Conservation (phyloP, 2,888 invertebrate genomes). For the Ligdia adustata region DNA sequence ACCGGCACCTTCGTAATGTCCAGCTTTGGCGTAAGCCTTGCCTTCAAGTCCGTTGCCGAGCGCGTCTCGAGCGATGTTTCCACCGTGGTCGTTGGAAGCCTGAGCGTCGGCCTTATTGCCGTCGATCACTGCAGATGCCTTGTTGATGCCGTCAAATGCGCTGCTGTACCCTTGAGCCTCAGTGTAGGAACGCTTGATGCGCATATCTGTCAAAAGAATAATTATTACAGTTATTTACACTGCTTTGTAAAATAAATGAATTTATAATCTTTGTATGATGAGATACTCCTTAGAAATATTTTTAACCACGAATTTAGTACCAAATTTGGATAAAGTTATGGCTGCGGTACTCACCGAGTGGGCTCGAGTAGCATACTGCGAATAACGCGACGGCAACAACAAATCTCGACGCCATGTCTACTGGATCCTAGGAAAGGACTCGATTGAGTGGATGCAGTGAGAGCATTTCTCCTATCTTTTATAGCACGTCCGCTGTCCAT, state of each 20-base stretch:
- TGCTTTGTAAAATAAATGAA: too few species aligned
- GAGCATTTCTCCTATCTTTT: slow-evolving; percentile 80
- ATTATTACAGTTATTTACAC: too few species aligned
- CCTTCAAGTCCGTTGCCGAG: slow-evolving; percentile 50
- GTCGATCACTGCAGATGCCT: not conserved
- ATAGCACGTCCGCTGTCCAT: slow-evolving; percentile 52
- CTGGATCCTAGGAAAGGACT: slow-evolving; percentile 52
- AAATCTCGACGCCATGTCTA: slow-evolving; percentile 68
- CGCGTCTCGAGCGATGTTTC: slow-evolving; percentile 45
- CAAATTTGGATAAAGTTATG: too few species aligned
- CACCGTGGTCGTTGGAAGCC: slow-evolving; percentile 49
- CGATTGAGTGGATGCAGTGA: slow-evolving; percentile 74
- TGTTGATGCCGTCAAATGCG: slow-evolving; percentile 45
- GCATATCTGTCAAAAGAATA: not conserved
- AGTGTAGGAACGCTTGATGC: slow-evolving; percentile 66
- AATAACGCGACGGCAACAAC: slow-evolving; percentile 63
- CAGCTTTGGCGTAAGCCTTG: slow-evolving; percentile 54
- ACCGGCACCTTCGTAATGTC: slow-evolving; percentile 45
- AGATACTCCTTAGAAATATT: too few species aligned
- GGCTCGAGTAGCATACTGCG: slow-evolving; percentile 65
- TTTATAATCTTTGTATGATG: too few species aligned
- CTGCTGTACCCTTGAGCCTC: slow-evolving; percentile 58
- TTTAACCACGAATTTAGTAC: too few species aligned
- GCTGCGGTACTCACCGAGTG: slow-evolving; percentile 73
- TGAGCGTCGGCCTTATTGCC: slow-evolving; percentile 49